Conservation (phyloP, 2,113 vertebrate genomes). For the Ursus arctos region DNA sequence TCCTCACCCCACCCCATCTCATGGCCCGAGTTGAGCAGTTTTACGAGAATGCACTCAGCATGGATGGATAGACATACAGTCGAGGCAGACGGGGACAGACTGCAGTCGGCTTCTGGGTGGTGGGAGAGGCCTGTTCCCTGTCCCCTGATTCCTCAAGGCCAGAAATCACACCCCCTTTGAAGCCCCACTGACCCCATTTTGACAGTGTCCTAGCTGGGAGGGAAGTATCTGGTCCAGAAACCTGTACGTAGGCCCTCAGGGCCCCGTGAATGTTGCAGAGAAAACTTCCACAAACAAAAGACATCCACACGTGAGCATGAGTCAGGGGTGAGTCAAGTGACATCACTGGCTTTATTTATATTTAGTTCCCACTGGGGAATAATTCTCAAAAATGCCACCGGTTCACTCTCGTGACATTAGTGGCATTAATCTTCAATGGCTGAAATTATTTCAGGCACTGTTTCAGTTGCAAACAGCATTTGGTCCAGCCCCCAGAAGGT, state of each 20-base stretch:
- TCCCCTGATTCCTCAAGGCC: not conserved
- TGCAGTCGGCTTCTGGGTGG: accelerated
- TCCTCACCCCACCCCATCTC: not conserved
- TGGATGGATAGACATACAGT: accelerated
- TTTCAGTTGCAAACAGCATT: not conserved
- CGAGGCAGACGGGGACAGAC: not conserved
- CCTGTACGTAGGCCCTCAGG: accelerated
- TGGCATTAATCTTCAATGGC: not conserved
- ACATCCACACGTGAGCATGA: accelerated
- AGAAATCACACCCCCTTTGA: not conserved
- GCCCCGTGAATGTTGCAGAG: not conserved
- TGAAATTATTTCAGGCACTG: accelerated
- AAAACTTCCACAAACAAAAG: accelerated
- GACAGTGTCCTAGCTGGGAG: not conserved
- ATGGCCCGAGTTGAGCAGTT: not conserved
- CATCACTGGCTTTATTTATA: not conserved
- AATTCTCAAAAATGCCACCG: not conserved
- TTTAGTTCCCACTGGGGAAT: not conserved
- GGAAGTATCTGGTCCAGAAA: not conserved
- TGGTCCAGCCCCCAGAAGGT: not conserved
- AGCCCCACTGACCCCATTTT: not conserved
- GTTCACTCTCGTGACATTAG: too few relatives aligned
- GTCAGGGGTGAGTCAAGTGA: not conserved
- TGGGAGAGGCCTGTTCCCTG: too few relatives aligned
- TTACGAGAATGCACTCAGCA: not conserved